These are phyloP conservation scores for Periphyllus acericola DNA, from an alignment of 2,888 invertebrate genomes.

Conservation along the genomic window DNA sequence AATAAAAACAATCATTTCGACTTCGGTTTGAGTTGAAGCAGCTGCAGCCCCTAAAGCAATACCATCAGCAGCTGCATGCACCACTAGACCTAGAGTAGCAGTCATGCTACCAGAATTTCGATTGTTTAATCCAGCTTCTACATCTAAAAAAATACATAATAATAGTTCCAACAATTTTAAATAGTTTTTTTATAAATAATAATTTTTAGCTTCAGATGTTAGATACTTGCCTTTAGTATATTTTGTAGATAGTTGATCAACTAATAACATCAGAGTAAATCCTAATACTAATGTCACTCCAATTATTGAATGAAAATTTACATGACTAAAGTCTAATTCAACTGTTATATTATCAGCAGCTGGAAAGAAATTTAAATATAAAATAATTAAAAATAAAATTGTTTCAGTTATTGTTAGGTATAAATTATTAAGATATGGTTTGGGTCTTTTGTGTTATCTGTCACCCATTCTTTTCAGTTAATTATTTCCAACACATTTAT, in stretches of 20 bases:
- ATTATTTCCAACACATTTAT: too few relatives aligned
- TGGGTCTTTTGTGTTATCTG: too few relatives aligned
- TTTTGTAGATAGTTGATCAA: conserved; percentile 83
- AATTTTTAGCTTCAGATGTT: conserved; percentile 64
- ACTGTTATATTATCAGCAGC: conserved; percentile 48
- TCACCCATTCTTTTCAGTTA: too few relatives aligned
- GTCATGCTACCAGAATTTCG: conserved; percentile 77
- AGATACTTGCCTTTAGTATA: conserved; percentile 72
- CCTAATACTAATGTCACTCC: conserved; percentile 93
- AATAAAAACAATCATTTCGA: conserved; percentile 96
- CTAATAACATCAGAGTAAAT: conserved; percentile 96
- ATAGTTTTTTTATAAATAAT: neutral
- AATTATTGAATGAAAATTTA: conserved; percentile 81
- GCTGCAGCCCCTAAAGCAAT: conserved; percentile 98
- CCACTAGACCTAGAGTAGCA: conserved; percentile 95
- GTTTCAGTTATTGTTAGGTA: neutral
- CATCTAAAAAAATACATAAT: conserved; percentile 66
- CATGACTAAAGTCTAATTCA: conserved; percentile 52
- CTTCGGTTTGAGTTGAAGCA: conserved; percentile 93
- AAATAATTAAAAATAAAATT: neutral
- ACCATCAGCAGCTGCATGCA: conserved; percentile 98
- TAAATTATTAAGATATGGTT: too few relatives aligned
- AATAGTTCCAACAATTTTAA: neutral
- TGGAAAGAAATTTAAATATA: conserved; percentile 7
- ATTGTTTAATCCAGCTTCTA: conserved; percentile 66